Evolutionary conservation across 1,140 invertebrate genomes (phyloP).

Genomic region (Dendrolimus kikuchii): DNA sequence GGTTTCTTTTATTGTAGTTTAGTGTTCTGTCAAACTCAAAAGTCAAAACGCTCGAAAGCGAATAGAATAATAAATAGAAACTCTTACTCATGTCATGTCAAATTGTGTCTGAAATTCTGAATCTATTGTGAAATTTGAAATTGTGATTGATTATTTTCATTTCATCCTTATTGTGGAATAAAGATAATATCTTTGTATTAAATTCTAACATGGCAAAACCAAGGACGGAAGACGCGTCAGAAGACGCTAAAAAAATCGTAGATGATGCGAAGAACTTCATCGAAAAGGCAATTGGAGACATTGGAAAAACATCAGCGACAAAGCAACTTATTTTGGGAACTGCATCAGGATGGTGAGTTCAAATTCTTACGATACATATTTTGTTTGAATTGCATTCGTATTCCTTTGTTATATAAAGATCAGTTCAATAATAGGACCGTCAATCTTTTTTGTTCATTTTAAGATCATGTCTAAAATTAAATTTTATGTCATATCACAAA

Average conservation of each 20-base stretch:
- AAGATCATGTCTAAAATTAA: no score
- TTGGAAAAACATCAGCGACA: conserved; percentile 86
- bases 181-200: not conserved
- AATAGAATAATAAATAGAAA: no score
- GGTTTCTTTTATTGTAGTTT: no score
- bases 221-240: conserved; percentile 50
- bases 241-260: conserved; percentile 74
- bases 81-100: no score
- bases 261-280: conserved; percentile 79
- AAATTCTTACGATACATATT: not conserved
- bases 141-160: conserved; percentile 8
- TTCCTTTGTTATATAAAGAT: no score
- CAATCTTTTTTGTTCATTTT: no score
- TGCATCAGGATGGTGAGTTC: conserved; percentile 87
- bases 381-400: not conserved
- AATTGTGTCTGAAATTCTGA: no score
- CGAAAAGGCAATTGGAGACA: conserved; percentile 82
- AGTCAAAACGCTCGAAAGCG: no score
- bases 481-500: no score
- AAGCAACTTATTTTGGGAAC: conserved; percentile 91
- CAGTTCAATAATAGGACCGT: no score
- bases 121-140: no score
- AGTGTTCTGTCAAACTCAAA: no score
- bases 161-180: conserved; percentile 20
- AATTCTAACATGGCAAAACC: conserved; percentile 47